Conservation (phyloP, 2,888 invertebrate genomes). For the Exocentrus adspersus region DNA sequence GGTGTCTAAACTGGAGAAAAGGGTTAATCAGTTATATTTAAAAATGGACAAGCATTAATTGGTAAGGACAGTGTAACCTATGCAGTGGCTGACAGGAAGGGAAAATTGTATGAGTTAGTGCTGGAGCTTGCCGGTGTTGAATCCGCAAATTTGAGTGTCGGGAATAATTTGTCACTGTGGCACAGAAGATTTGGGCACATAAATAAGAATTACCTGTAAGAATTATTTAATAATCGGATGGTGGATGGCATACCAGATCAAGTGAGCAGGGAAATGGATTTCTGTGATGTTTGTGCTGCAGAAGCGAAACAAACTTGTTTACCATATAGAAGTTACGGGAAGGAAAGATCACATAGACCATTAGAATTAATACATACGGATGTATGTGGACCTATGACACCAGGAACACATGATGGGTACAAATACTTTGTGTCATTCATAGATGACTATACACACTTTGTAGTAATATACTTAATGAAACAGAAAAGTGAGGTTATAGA, state of each 20-base stretch:
- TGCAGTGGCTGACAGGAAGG: neutral
- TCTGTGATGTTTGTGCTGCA: neutral
- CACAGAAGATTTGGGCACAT: neutral
- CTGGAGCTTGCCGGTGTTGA: neutral
- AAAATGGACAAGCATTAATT: neutral
- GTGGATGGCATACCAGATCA: neutral
- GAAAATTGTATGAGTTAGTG: neutral
- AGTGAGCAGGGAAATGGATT: neutral
- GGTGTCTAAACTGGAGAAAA: neutral
- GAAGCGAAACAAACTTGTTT: neutral
- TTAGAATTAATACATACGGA: neutral
- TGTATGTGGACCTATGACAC: neutral
- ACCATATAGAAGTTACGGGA: neutral
- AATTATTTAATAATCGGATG: neutral
- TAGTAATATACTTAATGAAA: constrained; percentile 46
- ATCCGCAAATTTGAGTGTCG: neutral
- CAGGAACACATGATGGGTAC: neutral
- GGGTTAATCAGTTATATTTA: neutral
- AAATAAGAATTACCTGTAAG: neutral
- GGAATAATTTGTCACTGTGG: neutral
- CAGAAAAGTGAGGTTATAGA: constrained; percentile 12
- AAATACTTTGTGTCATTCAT: neutral
- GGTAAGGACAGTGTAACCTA: neutral
- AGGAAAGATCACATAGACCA: neutral
- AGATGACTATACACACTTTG: constrained; percentile 47